phyloP scores from a whole-genome alignment of 2,113 vertebrate genomes.

The Myiopsitta monachus region DNA sequence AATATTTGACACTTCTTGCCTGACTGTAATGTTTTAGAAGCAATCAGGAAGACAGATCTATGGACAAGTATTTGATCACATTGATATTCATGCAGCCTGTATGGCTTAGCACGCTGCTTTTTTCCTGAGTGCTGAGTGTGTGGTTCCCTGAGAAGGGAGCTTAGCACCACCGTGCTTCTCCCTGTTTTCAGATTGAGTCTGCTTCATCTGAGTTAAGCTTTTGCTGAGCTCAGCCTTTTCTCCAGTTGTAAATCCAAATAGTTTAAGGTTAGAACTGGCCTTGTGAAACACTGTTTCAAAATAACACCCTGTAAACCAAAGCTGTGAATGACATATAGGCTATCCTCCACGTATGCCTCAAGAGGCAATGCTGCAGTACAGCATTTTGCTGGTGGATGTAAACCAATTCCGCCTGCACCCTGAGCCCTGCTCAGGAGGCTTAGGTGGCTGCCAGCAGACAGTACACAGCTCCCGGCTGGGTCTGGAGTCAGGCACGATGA shows the following conservation, averaged over 20 bases:
- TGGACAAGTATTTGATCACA: neutral
- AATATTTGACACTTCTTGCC: neutral
- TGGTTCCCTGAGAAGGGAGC: neutral
- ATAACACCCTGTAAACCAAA: neutral
- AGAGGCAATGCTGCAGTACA: neutral
- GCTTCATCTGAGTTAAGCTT: neutral
- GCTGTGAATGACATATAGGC: neutral
- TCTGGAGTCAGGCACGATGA: neutral
- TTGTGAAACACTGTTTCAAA: neutral
- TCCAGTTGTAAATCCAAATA: neutral
- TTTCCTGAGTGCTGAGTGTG: accelerated
- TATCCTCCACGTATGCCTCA: neutral
- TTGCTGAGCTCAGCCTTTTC: neutral
- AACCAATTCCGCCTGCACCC: neutral
- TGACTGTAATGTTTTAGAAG: neutral
- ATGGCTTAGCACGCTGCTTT: neutral
- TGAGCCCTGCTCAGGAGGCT: neutral
- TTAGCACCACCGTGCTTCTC: neutral
- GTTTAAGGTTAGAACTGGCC: neutral
- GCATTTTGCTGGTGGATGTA: neutral
- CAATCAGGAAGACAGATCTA: neutral
- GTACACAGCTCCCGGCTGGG: neutral
- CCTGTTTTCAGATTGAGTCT: neutral
- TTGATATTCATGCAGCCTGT: accelerated
- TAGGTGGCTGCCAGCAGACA: accelerated